phyloP scores from a whole-genome alignment of 2,113 vertebrate species.

The Choloepus hoffmanni region DNA sequence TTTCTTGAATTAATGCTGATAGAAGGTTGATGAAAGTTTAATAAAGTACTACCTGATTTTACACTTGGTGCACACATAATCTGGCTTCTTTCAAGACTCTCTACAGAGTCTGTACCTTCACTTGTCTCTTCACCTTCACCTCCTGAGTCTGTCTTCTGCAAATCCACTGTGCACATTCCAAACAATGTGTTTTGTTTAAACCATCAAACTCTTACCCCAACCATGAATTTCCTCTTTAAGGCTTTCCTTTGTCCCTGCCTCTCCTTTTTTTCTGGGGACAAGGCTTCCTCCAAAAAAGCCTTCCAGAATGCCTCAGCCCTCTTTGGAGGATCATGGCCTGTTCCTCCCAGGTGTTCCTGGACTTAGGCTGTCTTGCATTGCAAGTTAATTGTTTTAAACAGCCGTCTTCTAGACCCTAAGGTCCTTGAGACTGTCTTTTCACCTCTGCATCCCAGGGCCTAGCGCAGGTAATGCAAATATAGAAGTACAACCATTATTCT shows the following conservation, averaged over 20 bases:
- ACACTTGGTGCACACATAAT: not conserved
- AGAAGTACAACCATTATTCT: not conserved
- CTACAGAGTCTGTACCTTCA: not conserved
- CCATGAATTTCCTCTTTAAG: not conserved
- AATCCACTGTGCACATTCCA: not conserved
- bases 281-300: not conserved
- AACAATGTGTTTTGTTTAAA: not conserved
- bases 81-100: not conserved
- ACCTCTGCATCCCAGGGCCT: not conserved
- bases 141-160: not conserved
- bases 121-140: not conserved
- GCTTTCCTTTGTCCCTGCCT: not conserved
- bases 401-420: not conserved
- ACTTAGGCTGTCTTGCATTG: not conserved
- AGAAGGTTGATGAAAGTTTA: not conserved
- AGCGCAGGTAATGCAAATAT: not conserved
- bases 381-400: not conserved
- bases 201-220: not conserved
- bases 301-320: not conserved
- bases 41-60: not conserved
- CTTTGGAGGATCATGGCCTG: not conserved
- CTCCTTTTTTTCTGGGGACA: not conserved
- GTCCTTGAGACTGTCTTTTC: not conserved
- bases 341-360: rapidly evolving
- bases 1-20: not conserved